A percentile compares a stretch with the other conserved stretches of the same genome.
phyloP scores from a whole-genome alignment of 2,113 vertebrate genomes.

The Gymnarchus niloticus region DNA sequence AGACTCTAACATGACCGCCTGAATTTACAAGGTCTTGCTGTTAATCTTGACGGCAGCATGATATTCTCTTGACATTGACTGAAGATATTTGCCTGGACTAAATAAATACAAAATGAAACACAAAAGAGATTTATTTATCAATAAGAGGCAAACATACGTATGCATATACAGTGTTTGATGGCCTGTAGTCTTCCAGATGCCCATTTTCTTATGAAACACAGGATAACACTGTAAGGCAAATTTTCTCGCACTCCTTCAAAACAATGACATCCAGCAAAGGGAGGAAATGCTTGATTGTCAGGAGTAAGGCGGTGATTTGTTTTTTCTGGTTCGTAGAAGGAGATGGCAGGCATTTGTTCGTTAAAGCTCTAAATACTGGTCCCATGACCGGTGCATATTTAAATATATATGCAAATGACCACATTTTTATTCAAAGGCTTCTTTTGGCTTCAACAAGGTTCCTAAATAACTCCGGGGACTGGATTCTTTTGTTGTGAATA shows the following conservation, averaged over 20 bases:
- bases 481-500: slow-evolving; percentile 42
- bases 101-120: slow-evolving; percentile 5
- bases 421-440: slow-evolving; percentile 54
- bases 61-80: neutral
- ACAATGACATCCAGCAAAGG: neutral
- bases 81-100: neutral
- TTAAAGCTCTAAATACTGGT: slow-evolving; percentile 46
- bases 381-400: slow-evolving; percentile 47
- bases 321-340: neutral
- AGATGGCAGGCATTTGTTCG: slow-evolving; percentile 47
- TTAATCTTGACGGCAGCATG: slow-evolving; percentile 22
- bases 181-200: neutral
- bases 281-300: neutral
- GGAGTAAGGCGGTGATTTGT: neutral
- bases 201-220: neutral
- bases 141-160: neutral
- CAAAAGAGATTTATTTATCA: neutral
- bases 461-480: slow-evolving; percentile 57
- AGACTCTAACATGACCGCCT: slow-evolving; percentile 26
- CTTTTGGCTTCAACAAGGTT: slow-evolving; percentile 49
- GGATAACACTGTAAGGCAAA: neutral
- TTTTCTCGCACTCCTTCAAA: neutral
- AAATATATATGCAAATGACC: slow-evolving; percentile 66
- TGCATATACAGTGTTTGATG: neutral
- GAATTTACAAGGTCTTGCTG: slow-evolving; percentile 10